Base-by-base conservation (phyloP, 1,140 invertebrate genomes). In the Arion vulgaris region DNA sequence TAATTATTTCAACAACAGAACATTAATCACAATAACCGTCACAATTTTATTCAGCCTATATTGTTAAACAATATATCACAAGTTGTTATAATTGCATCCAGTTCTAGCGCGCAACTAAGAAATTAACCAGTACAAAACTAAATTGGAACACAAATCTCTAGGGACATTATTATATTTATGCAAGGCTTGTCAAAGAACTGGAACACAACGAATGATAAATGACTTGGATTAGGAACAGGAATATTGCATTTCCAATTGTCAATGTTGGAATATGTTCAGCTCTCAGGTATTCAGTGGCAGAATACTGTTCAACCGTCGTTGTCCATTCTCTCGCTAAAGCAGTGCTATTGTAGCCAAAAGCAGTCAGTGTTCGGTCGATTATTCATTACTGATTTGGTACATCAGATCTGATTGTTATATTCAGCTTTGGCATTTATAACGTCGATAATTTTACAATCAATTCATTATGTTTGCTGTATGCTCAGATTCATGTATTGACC, bases 201-300 rank as follows among this genome's bases (percentile, higher is more conserved):
- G 62, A 9, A 7, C 5, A 28, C 28, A 66, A 66, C 17, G 28
- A 66, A 66, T 32, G 62, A 66, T 34, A 28, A 66, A 57, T 57
- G 62, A 28, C 62, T 66, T 66, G 28, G 62, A 66, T 66, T 7
- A 66, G 17, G 19, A n/a, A 66, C 62, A 66, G n/a, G 28, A 66
- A 66, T 66, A 66, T 34, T 66, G 62, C 62, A 66, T 66, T 66
- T 28, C n/a, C 62, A 66, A 11, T 66, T 66, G 62, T 57, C 51
- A 57, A 57, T 28, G 62, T 66, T 66, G 28, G 7, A 7, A 32
- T 32, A 66, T 66, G 62, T 66, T 66, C 19, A 32, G 51, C 51
- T 23, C 23, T 57, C 51, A 57, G 62, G 7, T 28, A 32, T 66
- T 66, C 62, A 23, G 2, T 32, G n/a, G 62, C 62, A 34, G n/a